Conservation (phyloP, 2,888 invertebrate species). For the Himalopsyche tibetana region DNA sequence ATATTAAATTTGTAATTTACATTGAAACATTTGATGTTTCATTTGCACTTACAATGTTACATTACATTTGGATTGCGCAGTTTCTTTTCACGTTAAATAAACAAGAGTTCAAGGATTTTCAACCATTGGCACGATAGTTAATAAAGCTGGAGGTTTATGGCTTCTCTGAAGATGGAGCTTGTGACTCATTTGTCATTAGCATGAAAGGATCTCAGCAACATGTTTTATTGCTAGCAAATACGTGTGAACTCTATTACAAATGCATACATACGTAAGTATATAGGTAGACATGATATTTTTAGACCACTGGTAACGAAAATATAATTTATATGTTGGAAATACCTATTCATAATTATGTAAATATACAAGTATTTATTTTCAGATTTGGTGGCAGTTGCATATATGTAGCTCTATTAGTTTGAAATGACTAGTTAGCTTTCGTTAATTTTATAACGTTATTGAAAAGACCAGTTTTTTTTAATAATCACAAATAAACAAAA, state of each 20-base stretch:
- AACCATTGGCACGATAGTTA: background rate
- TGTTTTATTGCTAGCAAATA: background rate
- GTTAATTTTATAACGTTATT: too few relatives aligned
- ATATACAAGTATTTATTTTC: too few relatives aligned
- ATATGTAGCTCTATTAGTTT: too few relatives aligned
- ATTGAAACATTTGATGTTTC: background rate
- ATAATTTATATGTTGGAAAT: too few relatives aligned
- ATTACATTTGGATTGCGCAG: background rate
- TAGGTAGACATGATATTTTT: too few relatives aligned
- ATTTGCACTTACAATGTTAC: background rate
- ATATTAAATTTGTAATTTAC: too few relatives aligned
- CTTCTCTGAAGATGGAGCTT: background rate
- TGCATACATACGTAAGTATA: background rate
- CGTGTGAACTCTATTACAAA: background rate
- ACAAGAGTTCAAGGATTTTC: constrained; percentile 15
- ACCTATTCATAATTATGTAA: too few relatives aligned
- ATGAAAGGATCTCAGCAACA: background rate
- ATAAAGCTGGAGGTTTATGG: constrained; percentile 38
- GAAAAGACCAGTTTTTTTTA: too few relatives aligned
- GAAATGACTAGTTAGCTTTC: too few relatives aligned
- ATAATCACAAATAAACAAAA: too few relatives aligned
- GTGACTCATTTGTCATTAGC: constrained; percentile 28
- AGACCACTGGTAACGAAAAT: too few relatives aligned
- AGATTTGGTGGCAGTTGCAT: too few relatives aligned
- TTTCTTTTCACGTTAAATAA: background rate